phyloP scores from a whole-genome alignment of 2,113 vertebrate genomes.

The Uropsilus gracilis region DNA sequence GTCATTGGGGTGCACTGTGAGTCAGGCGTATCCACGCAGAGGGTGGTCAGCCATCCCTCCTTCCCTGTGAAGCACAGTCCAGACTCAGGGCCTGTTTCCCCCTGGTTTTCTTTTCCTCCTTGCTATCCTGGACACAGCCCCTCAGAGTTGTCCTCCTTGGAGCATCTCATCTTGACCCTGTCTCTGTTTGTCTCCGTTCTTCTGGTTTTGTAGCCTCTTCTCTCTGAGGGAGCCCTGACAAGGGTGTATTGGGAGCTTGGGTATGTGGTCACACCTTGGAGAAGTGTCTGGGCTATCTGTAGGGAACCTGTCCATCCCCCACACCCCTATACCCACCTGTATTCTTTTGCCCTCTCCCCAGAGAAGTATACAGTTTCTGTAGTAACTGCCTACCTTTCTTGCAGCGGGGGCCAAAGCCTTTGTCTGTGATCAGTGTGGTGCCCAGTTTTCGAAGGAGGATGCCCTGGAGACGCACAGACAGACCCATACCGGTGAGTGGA shows the following conservation, averaged over 20 bases:
- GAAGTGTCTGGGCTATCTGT: not conserved
- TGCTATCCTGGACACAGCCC: not conserved
- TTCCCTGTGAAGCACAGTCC: not conserved
- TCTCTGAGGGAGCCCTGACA: not conserved
- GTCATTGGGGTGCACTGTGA: not conserved
- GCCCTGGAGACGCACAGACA: constrained; percentile 96
- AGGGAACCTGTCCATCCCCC: rapidly evolving
- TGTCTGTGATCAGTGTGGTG: constrained; percentile 98
- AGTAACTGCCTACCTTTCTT: constrained; percentile 63
- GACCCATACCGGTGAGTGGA: constrained; percentile 94
- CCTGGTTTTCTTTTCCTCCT: not conserved
- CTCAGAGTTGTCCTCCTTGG: not conserved
- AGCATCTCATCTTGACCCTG: not conserved
- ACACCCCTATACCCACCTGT: not conserved
- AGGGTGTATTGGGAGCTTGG: not conserved
- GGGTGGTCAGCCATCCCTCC: not conserved
- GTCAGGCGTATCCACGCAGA: not conserved
- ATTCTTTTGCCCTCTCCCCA: not conserved
- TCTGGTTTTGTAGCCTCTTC: not conserved
- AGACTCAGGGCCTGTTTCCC: not conserved
- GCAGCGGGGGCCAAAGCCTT: constrained; percentile 97
- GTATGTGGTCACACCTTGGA: not conserved
- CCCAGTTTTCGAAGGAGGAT: constrained; percentile 98
- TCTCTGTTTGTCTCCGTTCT: not conserved
- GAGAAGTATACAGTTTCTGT: not conserved